Conservation (phyloP, 2,888 invertebrate species). For the Heliconius hortense region DNA sequence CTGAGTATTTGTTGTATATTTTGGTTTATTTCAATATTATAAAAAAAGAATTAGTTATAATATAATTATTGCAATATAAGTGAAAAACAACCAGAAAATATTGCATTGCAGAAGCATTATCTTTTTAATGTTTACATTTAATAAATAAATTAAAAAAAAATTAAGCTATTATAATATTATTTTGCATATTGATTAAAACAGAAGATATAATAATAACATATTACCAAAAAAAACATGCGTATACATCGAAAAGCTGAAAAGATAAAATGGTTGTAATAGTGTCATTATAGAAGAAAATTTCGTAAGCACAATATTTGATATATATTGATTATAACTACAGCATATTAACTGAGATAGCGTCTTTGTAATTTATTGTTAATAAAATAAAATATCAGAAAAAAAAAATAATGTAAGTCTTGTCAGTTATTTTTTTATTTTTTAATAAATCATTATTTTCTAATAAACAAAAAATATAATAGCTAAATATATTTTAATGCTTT, state of each 20-base stretch:
- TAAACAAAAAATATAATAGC: too few species aligned
- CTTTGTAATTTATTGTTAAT: neutral
- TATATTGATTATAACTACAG: constrained; percentile 39
- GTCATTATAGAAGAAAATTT: constrained; percentile 11
- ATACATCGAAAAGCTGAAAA: constrained; percentile 65
- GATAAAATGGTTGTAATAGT: constrained; percentile 73
- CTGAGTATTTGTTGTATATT: too few species aligned
- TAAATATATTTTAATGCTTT: neutral
- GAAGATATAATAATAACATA: neutral
- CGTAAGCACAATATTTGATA: constrained; percentile 33
- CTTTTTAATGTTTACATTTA: neutral
- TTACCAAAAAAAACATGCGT: constrained; percentile 50
- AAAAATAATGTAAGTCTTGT: too few species aligned
- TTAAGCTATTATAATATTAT: neutral
- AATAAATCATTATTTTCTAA: too few species aligned
- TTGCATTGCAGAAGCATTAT: neutral
- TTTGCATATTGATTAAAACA: neutral
- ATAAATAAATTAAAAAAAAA: neutral
- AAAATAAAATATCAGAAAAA: too few species aligned
- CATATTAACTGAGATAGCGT: constrained; percentile 30
- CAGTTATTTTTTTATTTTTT: too few species aligned
- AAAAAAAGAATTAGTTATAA: too few species aligned
- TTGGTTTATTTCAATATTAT: too few species aligned
- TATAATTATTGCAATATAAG: too few species aligned
- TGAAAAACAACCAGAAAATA: too few species aligned